A percentile compares a stretch with the other conserved stretches of the same genome.
phyloP scores from a whole-genome alignment of 2,888 invertebrate species.

The Chymomyza amoena region DNA sequence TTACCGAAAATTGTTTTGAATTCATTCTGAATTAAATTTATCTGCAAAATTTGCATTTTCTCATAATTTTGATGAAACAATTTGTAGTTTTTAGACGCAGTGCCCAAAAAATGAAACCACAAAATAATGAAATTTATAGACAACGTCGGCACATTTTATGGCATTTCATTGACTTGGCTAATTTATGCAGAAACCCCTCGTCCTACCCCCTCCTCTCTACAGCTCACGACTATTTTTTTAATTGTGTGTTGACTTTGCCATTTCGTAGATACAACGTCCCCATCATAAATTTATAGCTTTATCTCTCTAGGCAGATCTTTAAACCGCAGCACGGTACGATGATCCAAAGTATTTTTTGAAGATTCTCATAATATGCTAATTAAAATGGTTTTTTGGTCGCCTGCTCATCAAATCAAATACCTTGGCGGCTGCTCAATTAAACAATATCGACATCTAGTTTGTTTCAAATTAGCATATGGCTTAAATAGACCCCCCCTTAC shows the following conservation, averaged over 20 bases:
- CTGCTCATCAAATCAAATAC: constrained; percentile 23
- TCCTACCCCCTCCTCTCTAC: neutral
- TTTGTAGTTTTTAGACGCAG: constrained; percentile 41
- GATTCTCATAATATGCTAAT: constrained; percentile 73
- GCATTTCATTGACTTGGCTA: constrained; percentile 54
- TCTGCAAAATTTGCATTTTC: constrained; percentile 62
- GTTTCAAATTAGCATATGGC: constrained; percentile 61
- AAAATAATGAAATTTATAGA: constrained; percentile 23
- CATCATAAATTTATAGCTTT: constrained; percentile 62
- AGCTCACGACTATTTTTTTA: constrained; percentile 28
- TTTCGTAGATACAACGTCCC: constrained; percentile 44
- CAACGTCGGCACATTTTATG: constrained; percentile 37
- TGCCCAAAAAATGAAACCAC: constrained; percentile 7
- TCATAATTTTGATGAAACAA: constrained; percentile 61
- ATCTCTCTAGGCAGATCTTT: constrained; percentile 53
- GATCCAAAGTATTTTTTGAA: constrained; percentile 43
- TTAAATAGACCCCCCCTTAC: constrained; percentile 38
- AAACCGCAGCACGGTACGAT: constrained; percentile 3
- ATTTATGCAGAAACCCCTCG: constrained; percentile 39
- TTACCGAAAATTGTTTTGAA: constrained; percentile 50
- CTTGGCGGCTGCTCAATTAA: constrained; percentile 56
- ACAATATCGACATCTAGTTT: constrained; percentile 72
- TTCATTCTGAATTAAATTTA: constrained; percentile 62
- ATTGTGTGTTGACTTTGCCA: constrained; percentile 70
- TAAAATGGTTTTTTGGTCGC: constrained; percentile 38